Percentiles rank a stretch among this genome's conserved stretches.
Conservation (phyloP, 2,113 vertebrate species). For the Osmerus eperlanus region DNA sequence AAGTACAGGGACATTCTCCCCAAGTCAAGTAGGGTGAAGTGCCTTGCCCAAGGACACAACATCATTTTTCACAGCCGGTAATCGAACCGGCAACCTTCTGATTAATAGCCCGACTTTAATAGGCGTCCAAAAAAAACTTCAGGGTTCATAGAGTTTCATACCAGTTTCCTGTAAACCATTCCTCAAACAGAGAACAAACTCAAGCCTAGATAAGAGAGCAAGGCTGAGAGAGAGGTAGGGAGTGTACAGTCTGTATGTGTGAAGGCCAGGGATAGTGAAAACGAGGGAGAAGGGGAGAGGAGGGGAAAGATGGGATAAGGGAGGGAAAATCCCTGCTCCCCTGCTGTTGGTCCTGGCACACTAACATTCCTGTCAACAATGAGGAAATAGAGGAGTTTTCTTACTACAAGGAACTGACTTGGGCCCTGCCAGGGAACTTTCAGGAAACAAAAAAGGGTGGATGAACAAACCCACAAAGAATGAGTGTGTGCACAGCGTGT, state of each 20-base stretch:
- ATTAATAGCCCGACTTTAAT: slow-evolving; percentile 2
- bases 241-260: slow-evolving; percentile 17
- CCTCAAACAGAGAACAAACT: slow-evolving; percentile 50
- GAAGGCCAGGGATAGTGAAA: slow-evolving; percentile 13
- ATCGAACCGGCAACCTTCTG: too few species aligned
- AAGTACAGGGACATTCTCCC: too few species aligned
- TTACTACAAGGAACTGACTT: slow-evolving; percentile 21
- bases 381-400: slow-evolving; percentile 26
- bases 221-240: slow-evolving; percentile 11
- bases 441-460: slow-evolving; percentile 21
- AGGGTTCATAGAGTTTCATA: slow-evolving; percentile 22
- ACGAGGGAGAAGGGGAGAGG: slow-evolving; percentile 27
- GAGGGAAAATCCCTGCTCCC: slow-evolving; percentile 74
- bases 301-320: slow-evolving; percentile 55
- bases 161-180: slow-evolving; percentile 38
- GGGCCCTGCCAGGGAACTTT: slow-evolving; percentile 30
- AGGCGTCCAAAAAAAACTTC: slow-evolving; percentile 25
- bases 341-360: slow-evolving; percentile 44
- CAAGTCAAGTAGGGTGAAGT: too few species aligned
- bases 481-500: not conserved
- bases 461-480: slow-evolving; percentile 20
- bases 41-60: too few species aligned
- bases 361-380: slow-evolving; percentile 55
- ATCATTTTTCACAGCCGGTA: too few species aligned
- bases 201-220: slow-evolving; percentile 47